Evolutionary conservation across 2,888 invertebrate genomes (phyloP), one percentile per base, ranked within the genome.

Genomic region (Phrixothrix hirtus): DNA sequence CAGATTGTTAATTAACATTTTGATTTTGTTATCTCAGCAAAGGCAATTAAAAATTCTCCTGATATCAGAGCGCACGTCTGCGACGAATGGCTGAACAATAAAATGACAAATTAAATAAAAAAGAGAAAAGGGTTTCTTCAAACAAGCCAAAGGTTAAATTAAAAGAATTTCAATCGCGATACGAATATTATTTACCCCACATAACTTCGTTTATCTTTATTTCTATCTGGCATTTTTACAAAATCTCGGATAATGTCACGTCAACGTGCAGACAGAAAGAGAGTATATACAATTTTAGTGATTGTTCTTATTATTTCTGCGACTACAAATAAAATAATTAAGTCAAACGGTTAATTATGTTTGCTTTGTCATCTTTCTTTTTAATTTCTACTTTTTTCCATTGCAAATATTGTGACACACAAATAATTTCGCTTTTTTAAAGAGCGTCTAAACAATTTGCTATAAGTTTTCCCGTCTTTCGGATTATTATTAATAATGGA

Each of bases 1-100:
- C 70, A 68, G 73, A 72, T 72, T 73, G 72, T 74, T 75, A 74
- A 74, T 74, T 75, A 74, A 74, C 74, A 75, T 74, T 75, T 73
- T 74, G 74, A 75, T 74, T 75, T 74, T 75, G 75, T 75, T 75
- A 74, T 75, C 75, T 75, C 73, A 68, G 66, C 66, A 61, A 65
- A 70, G 73, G 73, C 74, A 74, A 75, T 74, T 75, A 74, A 75
- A 75, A 75, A 74, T 71, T 71, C 70, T 71, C 73, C 62, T 62
- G 71, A 74, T 75, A 74, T 70, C 69, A 61, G 56, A 58, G 59
- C 62, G 68, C 69, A 65, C 67, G 69, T 68, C 70, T 67, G 69
- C 60, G 56, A 57, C 62, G 65, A 65, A 66, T 63, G 67, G 69
- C 64, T 66, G 64, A 65, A 71, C 69, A 73, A 74, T 72, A 73